phyloP scores from a whole-genome alignment of 2,113 vertebrate species.

The Chiloscyllium plagiosum region DNA sequence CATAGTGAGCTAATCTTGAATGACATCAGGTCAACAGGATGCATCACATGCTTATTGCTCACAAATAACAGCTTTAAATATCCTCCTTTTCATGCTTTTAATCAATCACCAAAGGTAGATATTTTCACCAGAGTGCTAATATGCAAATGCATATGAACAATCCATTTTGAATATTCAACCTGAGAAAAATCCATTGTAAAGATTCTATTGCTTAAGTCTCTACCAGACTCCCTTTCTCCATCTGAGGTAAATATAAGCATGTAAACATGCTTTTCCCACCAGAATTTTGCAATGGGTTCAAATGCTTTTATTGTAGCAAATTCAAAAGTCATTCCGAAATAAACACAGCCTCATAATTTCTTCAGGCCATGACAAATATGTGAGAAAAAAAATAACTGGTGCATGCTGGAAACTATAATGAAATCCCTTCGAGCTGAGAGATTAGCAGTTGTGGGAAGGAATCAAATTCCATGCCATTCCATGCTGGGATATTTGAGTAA shows the following conservation, averaged over 20 bases:
- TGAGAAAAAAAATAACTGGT: background rate
- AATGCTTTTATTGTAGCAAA: background rate
- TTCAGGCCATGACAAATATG: background rate
- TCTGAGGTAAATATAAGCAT: background rate
- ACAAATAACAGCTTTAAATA: background rate
- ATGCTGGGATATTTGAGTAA: background rate
- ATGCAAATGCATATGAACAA: background rate
- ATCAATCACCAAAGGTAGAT: background rate
- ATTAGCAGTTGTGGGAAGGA: background rate
- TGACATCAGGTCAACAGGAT: background rate
- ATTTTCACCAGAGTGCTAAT: background rate
- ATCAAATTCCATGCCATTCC: background rate
- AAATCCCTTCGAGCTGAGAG: background rate
- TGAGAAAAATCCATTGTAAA: background rate
- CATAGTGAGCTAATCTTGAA: background rate
- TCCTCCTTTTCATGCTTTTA: background rate
- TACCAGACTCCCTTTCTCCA: background rate
- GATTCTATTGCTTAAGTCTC: background rate
- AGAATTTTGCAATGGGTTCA: background rate
- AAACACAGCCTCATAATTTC: background rate
- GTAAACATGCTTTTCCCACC: background rate
- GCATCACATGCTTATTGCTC: background rate
- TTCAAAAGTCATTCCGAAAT: background rate
- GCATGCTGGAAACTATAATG: background rate
- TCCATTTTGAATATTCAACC: background rate